Evolutionary conservation across 2,113 vertebrate species (phyloP).

Genomic region (Nicator chloris): DNA sequence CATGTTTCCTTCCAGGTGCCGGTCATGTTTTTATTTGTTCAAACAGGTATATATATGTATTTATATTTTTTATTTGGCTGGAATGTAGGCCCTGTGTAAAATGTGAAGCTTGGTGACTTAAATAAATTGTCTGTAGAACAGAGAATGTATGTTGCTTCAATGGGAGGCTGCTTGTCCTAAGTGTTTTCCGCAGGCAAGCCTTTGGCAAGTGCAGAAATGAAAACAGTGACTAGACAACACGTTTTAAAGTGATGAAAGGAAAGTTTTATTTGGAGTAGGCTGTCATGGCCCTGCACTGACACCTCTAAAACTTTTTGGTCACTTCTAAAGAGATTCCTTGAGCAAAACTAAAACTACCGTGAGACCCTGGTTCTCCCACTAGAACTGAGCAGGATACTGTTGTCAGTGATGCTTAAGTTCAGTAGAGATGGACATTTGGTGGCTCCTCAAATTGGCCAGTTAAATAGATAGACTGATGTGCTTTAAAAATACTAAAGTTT

Average conservation of each 20-base stretch:
- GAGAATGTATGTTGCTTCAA: background rate
- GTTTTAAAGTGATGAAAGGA: background rate
- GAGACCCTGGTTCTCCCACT: background rate
- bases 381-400: background rate
- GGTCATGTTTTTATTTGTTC: background rate
- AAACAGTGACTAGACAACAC: background rate
- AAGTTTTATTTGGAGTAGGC: conserved; percentile 11
- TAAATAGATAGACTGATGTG: background rate
- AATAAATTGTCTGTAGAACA: background rate
- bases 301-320: background rate
- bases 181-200: background rate
- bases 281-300: background rate
- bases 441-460: background rate
- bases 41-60: background rate
- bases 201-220: background rate
- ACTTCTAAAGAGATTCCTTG: conserved; percentile 12
- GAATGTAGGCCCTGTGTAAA: background rate
- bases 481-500: background rate
- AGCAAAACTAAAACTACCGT: background rate
- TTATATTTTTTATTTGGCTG: background rate
- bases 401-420: background rate
- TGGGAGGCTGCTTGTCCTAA: background rate
- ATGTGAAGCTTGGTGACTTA: background rate
- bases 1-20: background rate
- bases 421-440: background rate